Evolutionary conservation across 2,888 invertebrate species (phyloP).

Genomic region (Amiota mariae): DNA sequence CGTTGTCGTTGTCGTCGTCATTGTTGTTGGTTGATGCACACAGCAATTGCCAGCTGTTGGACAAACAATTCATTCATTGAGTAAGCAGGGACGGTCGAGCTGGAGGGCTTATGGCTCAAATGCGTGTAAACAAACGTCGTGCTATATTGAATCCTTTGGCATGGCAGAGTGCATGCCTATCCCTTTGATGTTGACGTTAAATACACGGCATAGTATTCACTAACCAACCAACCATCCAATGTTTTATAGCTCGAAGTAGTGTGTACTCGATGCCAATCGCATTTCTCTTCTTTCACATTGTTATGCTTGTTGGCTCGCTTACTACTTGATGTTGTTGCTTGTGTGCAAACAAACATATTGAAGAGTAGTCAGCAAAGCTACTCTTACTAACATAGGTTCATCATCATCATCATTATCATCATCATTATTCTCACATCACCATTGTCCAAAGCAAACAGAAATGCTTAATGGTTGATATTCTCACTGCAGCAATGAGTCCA

Average conservation of each 20-base stretch:
- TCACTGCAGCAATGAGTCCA: no score
- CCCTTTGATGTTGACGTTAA: constrained; percentile 9
- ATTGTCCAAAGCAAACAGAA: no score
- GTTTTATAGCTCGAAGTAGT: not conserved
- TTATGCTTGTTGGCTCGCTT: not conserved
- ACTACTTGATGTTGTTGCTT: not conserved
- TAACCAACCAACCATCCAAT: not conserved
- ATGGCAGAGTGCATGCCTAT: no score
- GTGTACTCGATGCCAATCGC: not conserved
- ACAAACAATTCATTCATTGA: not conserved
- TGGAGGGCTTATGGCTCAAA: not conserved
- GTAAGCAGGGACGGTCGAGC: not conserved
- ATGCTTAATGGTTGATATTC: no score
- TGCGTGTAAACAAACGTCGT: not conserved
- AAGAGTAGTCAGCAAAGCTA: not conserved
- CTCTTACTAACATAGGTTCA: not conserved
- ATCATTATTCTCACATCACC: no score
- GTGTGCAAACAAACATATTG: constrained; percentile 15
- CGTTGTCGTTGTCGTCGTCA: no score
- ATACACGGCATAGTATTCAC: not conserved
- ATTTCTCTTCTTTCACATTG: not conserved
- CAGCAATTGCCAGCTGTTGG: constrained; percentile 6
- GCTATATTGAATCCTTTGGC: not conserved
- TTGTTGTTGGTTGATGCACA: not conserved
- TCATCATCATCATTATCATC: not conserved